These are phyloP conservation scores for Ahaetulla prasina DNA, from an alignment of 2,113 vertebrate genomes.

Conservation along the genomic window DNA sequence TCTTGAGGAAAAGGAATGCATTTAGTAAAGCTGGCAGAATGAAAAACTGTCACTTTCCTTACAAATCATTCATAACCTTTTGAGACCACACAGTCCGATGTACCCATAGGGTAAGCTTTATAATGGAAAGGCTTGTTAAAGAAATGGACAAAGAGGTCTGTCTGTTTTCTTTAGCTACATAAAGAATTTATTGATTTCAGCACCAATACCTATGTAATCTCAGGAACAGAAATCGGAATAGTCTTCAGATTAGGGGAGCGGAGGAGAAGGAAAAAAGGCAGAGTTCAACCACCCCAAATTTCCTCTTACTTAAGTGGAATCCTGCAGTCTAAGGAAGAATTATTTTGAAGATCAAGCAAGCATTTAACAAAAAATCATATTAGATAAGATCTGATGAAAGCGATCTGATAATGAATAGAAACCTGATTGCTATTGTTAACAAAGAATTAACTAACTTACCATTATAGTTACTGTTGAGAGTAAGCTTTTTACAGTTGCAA, in stretches of 20 bases:
- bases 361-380: background rate
- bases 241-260: background rate
- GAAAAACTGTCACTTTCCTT: slow-evolving; percentile 19
- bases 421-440: background rate
- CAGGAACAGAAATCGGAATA: background rate
- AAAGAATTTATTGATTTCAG: background rate
- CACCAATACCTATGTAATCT: background rate
- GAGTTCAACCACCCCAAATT: background rate
- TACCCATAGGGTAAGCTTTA: background rate
- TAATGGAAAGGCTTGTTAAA: background rate
- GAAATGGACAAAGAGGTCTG: slow-evolving; percentile 1
- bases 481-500: background rate
- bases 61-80: background rate
- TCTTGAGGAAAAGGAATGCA: background rate
- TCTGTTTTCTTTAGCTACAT: background rate
- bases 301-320: background rate
- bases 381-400: background rate
- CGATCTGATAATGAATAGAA: background rate
- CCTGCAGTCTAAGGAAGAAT: background rate
- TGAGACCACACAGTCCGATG: background rate
- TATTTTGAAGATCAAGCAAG: background rate
- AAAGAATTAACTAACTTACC: background rate
- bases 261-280: background rate
- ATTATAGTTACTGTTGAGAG: background rate
- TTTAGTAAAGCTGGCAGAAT: background rate